These are phyloP conservation scores for Uria lomvia DNA, from an alignment of 2,113 vertebrate species.

Conservation along the genomic window DNA sequence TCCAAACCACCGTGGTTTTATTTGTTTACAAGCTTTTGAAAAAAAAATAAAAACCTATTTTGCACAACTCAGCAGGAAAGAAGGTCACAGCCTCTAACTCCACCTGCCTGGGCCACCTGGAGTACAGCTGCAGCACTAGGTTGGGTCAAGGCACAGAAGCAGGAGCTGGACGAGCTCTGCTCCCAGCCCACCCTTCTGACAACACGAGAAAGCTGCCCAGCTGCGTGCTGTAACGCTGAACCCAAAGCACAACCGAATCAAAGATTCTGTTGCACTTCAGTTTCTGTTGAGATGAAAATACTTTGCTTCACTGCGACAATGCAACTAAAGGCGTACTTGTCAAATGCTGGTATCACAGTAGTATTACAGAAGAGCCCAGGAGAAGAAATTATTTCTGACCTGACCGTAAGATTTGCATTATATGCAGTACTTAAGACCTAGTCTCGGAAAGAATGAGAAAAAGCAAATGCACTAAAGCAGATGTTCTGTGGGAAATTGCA, in stretches of 20 bases:
- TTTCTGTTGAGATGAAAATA: not conserved
- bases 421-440: not conserved
- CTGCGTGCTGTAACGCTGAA: fast-evolving
- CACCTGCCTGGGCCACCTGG: not conserved
- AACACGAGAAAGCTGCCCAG: not conserved
- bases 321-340: not conserved
- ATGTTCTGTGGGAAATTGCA: not conserved
- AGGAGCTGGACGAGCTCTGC: not conserved
- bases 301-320: not conserved
- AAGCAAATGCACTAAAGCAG: not conserved
- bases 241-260: not conserved
- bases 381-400: not conserved
- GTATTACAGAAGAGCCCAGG: not conserved
- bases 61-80: not conserved
- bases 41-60: not conserved
- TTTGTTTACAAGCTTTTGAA: not conserved
- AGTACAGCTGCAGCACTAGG: not conserved
- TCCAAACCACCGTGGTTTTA: not conserved
- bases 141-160: not conserved
- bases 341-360: not conserved
- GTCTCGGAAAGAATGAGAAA: not conserved
- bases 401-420: not conserved
- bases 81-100: not conserved
- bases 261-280: not conserved
- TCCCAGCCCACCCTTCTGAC: not conserved